A percentile compares a stretch with the other conserved stretches of the same genome.
Evolutionary conservation across 2,113 vertebrate species (phyloP).

Genomic region (Genyomyrus donnyi): DNA sequence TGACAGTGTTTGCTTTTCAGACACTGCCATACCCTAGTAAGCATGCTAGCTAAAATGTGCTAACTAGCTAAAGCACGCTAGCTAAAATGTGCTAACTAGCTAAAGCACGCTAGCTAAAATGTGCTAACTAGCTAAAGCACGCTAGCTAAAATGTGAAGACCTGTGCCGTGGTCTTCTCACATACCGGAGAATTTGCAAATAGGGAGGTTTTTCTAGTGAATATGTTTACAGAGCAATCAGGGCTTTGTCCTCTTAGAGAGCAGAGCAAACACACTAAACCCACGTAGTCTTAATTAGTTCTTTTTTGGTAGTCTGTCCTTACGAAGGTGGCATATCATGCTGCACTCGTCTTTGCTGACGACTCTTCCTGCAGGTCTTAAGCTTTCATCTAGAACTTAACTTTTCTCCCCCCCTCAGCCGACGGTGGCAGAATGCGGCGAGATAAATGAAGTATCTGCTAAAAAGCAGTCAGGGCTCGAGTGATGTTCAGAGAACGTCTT

Average conservation of each 20-base stretch:
- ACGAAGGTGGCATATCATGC: background rate
- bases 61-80: background rate
- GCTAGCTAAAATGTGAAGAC: background rate
- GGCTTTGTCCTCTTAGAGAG: background rate
- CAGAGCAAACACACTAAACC: conserved; percentile 33
- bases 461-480: background rate
- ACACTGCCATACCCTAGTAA: background rate
- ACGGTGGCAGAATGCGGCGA: background rate
- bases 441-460: background rate
- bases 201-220: background rate
- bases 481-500: background rate
- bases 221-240: background rate
- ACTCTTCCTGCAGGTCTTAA: background rate
- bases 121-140: background rate
- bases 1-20: background rate
- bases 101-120: background rate
- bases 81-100: background rate
- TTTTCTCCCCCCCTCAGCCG: too few species aligned
- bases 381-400: background rate
- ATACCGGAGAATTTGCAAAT: background rate
- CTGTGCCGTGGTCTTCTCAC: background rate
- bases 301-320: background rate
- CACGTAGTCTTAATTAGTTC: conserved; percentile 43
- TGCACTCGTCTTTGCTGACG: background rate
- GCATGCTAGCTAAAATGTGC: background rate